phyloP scores from a whole-genome alignment of 2,888 invertebrate genomes.

The Ectemnius continuus region DNA sequence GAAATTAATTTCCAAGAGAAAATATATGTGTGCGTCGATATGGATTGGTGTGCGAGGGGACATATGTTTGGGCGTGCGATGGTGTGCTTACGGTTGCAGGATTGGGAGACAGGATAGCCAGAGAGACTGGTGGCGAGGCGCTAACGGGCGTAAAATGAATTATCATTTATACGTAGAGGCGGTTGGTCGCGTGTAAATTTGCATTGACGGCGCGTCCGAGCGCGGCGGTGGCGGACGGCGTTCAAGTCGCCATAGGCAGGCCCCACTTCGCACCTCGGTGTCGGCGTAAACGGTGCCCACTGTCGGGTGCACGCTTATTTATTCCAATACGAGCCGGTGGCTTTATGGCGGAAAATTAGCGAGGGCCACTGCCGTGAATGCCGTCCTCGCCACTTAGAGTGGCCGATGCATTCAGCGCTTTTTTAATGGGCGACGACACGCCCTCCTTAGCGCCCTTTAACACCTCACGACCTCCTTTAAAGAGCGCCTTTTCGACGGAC shows the following conservation, averaged over 20 bases:
- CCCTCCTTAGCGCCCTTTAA: slow-evolving; percentile 75
- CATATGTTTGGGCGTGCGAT: no score
- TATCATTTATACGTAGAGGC: slow-evolving; percentile 60
- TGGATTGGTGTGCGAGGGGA: no score
- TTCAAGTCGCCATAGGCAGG: slow-evolving; percentile 30
- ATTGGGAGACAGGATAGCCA: slow-evolving; percentile 39
- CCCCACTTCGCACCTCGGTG: slow-evolving; percentile 70
- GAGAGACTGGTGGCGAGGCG: slow-evolving; percentile 40
- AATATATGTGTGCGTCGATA: no score
- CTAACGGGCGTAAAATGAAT: slow-evolving; percentile 66
- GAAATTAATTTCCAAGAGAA: no score
- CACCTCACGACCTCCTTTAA: slow-evolving; percentile 67
- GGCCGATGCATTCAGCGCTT: slow-evolving; percentile 66
- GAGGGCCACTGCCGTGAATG: slow-evolving; percentile 64
- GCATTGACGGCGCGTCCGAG: slow-evolving; percentile 58
- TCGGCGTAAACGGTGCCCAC: slow-evolving; percentile 61
- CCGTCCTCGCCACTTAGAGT: slow-evolving; percentile 71
- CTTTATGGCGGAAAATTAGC: slow-evolving; percentile 76
- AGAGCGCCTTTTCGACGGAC: slow-evolving; percentile 44
- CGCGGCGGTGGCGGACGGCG: slow-evolving; percentile 33
- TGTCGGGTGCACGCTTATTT: slow-evolving; percentile 69
- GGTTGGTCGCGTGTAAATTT: slow-evolving; percentile 62
- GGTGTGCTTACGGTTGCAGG: background rate
- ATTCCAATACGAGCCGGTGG: slow-evolving; percentile 67
- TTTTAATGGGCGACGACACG: slow-evolving; percentile 67